phyloP scores from a whole-genome alignment of 2,888 invertebrate species.

The Thelaira solivaga region DNA sequence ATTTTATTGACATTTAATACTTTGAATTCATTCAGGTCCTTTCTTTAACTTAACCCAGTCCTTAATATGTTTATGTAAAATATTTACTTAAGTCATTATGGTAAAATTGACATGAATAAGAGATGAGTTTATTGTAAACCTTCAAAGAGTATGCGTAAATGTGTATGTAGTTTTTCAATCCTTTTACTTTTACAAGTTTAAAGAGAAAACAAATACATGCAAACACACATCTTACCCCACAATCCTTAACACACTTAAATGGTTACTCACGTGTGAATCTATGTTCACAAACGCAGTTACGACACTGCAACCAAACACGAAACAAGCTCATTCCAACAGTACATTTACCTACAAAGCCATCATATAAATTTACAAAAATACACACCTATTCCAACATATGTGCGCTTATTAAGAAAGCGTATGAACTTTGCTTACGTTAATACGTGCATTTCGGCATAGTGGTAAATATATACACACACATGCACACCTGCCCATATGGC shows the following conservation, averaged over 20 bases:
- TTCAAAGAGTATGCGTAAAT: background rate
- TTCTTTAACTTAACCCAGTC: background rate
- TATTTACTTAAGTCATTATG: too few species aligned
- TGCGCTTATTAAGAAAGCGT: conserved; percentile 15
- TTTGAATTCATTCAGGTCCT: too few species aligned
- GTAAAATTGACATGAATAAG: background rate
- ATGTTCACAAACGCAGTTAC: conserved; percentile 55
- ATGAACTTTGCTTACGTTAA: conserved; percentile 31
- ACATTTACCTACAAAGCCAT: background rate
- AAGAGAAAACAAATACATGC: background rate
- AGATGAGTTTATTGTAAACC: background rate
- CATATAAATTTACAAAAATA: conserved; percentile 1
- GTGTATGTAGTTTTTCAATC: background rate
- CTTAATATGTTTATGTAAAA: background rate
- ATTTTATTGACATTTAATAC: too few species aligned
- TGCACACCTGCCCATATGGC: background rate
- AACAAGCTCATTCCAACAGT: background rate
- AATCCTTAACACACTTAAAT: conserved; percentile 31
- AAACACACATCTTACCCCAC: background rate
- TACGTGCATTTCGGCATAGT: background rate
- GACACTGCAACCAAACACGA: conserved; percentile 12
- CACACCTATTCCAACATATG: conserved; percentile 4
- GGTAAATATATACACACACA: background rate
- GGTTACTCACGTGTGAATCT: conserved; percentile 57
- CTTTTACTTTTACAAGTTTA: conserved; percentile 13